phyloP scores from a whole-genome alignment of 2,888 invertebrate species.

The Machimus rusticus region DNA sequence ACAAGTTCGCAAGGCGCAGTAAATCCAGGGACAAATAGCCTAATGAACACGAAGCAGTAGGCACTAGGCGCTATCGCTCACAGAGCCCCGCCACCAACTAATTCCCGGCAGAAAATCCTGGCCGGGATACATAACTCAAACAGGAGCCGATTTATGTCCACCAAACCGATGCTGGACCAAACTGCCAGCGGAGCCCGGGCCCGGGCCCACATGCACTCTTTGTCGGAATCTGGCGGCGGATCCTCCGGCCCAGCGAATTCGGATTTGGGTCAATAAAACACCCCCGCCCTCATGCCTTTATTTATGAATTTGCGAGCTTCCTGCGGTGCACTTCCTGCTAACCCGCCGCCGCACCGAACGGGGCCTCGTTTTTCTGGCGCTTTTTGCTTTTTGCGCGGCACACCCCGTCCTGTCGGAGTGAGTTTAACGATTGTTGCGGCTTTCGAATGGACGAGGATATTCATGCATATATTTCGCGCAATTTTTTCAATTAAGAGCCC shows the following conservation, averaged over 20 bases:
- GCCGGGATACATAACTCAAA: conserved; percentile 19
- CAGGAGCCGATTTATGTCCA: conserved; percentile 28
- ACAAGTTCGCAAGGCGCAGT: conserved; percentile 10
- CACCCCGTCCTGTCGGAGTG: background rate
- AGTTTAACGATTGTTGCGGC: conserved; percentile 34
- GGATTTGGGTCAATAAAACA: conserved; percentile 36
- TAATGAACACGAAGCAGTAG: conserved; percentile 18
- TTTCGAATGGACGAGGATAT: background rate
- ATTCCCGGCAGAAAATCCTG: conserved; percentile 8
- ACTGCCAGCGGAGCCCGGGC: background rate
- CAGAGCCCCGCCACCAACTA: background rate
- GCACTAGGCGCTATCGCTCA: background rate
- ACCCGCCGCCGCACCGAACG: background rate
- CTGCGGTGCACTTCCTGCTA: conserved; percentile 20
- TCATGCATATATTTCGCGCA: background rate
- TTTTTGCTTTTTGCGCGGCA: background rate
- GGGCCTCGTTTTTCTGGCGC: background rate
- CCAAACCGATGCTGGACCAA: conserved; percentile 11
- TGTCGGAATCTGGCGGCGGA: conserved; percentile 4
- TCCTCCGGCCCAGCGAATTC: conserved; percentile 12
- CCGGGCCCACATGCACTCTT: background rate
- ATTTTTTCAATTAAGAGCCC: conserved; percentile 20
- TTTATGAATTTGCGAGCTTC: conserved; percentile 35
- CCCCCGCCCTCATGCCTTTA: conserved; percentile 2
- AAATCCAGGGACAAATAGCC: conserved; percentile 25